Percentiles rank a stretch among this genome's conserved stretches.
These are phyloP conservation scores for Siderastrea siderea DNA, from an alignment of 92 coral and sea anemone genomes.

Conservation along the genomic window DNA sequence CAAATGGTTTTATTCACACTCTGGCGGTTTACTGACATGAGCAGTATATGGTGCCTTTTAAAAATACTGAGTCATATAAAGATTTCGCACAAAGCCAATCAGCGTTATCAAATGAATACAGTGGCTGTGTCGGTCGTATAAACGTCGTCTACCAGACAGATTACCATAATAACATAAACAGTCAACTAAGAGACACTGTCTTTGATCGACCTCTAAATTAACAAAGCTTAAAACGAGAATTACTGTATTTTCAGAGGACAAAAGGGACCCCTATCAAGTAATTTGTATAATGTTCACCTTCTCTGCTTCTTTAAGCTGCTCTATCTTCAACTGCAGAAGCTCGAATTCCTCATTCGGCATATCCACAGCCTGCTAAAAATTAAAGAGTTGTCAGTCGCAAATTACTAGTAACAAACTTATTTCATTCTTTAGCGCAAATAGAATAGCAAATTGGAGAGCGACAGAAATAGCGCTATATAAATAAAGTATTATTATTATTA, in stretches of 20 bases:
- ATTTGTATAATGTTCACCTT: constrained; percentile 38
- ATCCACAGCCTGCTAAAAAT: constrained; percentile 60
- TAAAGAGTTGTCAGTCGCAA: not conserved
- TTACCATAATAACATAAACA: no score
- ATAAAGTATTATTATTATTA: no score
- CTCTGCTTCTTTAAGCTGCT: constrained; percentile 85
- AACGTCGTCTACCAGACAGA: no score
- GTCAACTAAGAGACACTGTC: no score
- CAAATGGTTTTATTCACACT: no score
- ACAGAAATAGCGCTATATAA: no score
- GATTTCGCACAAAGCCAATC: no score
- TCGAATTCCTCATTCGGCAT: constrained; percentile 77
- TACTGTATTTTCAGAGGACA: not conserved
- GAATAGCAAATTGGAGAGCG: not conserved
- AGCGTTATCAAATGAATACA: no score
- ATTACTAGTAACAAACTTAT: not conserved
- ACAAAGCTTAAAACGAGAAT: no score
- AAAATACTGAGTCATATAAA: no score
- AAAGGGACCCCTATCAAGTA: not conserved
- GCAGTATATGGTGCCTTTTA: not conserved
- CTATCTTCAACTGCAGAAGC: constrained; percentile 69
- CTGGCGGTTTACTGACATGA: not conserved
- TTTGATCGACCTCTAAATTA: no score
- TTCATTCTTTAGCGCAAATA: not conserved
- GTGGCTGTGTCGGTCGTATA: no score